Conservation (phyloP, 2,113 vertebrate genomes). For the Scophthalmus maximus region DNA sequence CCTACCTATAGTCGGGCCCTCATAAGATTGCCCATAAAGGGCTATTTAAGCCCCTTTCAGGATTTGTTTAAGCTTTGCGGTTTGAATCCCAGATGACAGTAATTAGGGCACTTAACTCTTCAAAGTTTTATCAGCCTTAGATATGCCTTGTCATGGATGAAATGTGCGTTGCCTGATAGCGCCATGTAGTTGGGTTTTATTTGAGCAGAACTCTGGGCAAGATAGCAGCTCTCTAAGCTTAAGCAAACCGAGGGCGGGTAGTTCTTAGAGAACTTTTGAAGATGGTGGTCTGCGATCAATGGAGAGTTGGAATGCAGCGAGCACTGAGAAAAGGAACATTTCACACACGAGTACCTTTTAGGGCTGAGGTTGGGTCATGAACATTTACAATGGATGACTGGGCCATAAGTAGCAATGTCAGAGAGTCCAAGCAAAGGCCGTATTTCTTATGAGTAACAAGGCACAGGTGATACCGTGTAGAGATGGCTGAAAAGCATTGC, state of each 20-base stretch:
- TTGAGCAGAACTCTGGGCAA: constrained; percentile 71
- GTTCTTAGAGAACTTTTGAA: constrained; percentile 58
- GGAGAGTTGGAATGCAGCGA: constrained; percentile 55
- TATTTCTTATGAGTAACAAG: constrained; percentile 32
- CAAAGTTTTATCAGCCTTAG: constrained; percentile 79
- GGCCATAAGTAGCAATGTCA: constrained; percentile 31
- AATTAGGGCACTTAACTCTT: constrained; percentile 80
- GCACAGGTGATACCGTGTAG: constrained; percentile 31
- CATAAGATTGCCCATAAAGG: constrained; percentile 54
- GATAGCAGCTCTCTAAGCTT: constrained; percentile 70
- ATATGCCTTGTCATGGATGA: constrained; percentile 79
- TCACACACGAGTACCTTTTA: constrained; percentile 49
- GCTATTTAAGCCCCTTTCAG: constrained; percentile 54
- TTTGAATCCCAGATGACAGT: constrained; percentile 78
- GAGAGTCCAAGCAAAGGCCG: constrained; percentile 33
- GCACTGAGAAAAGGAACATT: constrained; percentile 60
- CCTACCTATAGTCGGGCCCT: constrained; percentile 56
- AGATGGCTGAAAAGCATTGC: constrained; percentile 5
- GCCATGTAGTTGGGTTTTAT: constrained; percentile 74
- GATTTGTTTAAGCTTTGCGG: constrained; percentile 71
- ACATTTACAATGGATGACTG: constrained; percentile 47
- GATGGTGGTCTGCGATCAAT: constrained; percentile 59
- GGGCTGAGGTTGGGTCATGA: constrained; percentile 49
- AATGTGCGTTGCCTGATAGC: constrained; percentile 74
- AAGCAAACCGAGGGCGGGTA: constrained; percentile 64